phyloP scores from a whole-genome alignment of 2,888 invertebrate genomes.

The Drosophila rellima region DNA sequence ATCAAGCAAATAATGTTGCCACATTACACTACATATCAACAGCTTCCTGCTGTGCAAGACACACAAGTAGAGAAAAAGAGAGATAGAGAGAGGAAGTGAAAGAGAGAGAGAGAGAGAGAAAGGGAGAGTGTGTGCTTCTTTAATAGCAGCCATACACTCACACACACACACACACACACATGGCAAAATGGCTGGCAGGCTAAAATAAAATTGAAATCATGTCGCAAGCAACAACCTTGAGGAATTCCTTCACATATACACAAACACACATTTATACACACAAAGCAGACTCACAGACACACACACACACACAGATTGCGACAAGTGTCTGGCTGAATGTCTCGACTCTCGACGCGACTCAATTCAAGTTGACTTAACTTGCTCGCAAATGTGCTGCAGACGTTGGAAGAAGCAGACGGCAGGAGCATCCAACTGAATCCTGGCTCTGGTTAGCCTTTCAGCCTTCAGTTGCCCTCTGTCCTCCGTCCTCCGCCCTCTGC shows the following conservation, averaged over 20 bases:
- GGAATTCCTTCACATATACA: constrained; percentile 76
- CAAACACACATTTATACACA: constrained; percentile 26
- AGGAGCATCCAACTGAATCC: background rate
- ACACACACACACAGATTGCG: constrained; percentile 33
- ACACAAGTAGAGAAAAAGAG: constrained; percentile 4
- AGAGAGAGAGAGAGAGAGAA: constrained; percentile 1
- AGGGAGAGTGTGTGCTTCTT: constrained; percentile 49
- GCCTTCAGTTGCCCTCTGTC: background rate
- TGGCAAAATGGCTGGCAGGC: constrained; percentile 60
- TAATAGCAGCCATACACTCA: constrained; percentile 55
- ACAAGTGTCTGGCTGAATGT: constrained; percentile 77
- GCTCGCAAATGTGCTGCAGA: constrained; percentile 30
- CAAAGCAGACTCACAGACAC: constrained; percentile 13
- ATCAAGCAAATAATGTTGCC: constrained; percentile 83
- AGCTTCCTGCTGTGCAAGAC: constrained; percentile 68
- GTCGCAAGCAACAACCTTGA: constrained; percentile 82
- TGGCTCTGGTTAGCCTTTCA: constrained; percentile 11
- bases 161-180: constrained; percentile 31
- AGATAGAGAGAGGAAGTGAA: constrained; percentile 12
- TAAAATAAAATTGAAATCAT: constrained; percentile 78
- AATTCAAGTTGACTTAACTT: constrained; percentile 45
- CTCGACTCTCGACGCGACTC: constrained; percentile 75
- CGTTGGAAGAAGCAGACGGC: constrained; percentile 20
- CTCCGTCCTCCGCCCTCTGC: background rate
- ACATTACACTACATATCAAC: constrained; percentile 79